Conservation (phyloP, 2,797 vertebrate species). For the Adelosebastes latens region DNA sequence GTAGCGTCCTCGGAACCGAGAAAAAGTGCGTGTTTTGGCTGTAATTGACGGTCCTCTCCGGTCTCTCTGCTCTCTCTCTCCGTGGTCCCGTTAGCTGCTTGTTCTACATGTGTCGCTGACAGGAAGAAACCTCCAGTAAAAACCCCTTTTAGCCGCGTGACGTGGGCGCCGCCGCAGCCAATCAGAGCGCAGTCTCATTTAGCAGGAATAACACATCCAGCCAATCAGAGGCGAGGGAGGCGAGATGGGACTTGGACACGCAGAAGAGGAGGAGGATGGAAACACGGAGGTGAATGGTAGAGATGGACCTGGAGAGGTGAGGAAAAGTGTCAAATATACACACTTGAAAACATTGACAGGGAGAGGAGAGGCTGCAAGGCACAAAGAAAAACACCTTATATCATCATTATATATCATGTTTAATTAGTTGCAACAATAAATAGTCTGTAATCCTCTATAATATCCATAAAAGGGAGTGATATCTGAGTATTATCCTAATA, state of each 20-base stretch:
- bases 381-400: rapidly evolving
- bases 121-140: conserved; percentile 88
- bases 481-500: not conserved
- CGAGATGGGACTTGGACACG: conserved; percentile 59
- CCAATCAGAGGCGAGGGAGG: conserved; percentile 83
- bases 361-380: not conserved
- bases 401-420: not conserved
- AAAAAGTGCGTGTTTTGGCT: conserved; percentile 34
- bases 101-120: conserved; percentile 96
- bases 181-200: conserved; percentile 84
- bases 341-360: not conserved
- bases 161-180: conserved; percentile 85
- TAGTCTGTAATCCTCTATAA: not conserved
- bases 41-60: conserved; percentile 45
- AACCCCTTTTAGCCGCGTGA: conserved; percentile 84
- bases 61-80: conserved; percentile 2
- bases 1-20: conserved; percentile 45
- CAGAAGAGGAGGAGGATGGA: conserved; percentile 65
- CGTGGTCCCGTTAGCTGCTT: conserved; percentile 76
- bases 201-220: conserved; percentile 89
- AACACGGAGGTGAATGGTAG: conserved; percentile 55
- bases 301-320: conserved; percentile 21
- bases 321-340: not conserved
- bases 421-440: not conserved
- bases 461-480: not conserved